Evolutionary conservation across 2,797 vertebrate species (phyloP).

Genomic region (Mus spretus): DNA sequence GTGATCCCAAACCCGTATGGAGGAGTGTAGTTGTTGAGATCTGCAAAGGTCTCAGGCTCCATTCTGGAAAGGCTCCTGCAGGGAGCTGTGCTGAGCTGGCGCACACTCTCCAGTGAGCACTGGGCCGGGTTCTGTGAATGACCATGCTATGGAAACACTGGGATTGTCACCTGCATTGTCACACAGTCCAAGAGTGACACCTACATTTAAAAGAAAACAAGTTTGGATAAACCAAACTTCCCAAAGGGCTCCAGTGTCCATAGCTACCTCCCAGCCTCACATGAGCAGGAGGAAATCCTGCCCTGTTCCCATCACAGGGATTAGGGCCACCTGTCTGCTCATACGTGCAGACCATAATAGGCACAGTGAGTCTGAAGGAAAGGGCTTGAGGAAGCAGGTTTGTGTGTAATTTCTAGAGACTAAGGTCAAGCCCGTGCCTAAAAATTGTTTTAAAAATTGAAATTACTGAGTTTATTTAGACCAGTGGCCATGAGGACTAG

Average conservation of each 20-base stretch:
- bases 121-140: not conserved
- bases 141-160: not conserved
- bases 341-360: not conserved
- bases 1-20: not conserved
- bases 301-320: not conserved
- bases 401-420: not conserved
- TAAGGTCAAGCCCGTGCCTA: not conserved
- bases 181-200: conserved; percentile 4
- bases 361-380: not conserved
- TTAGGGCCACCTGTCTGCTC: not conserved
- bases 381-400: not conserved
- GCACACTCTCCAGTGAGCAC: not conserved
- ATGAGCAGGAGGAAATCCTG: not conserved
- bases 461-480: not conserved
- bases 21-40: not conserved
- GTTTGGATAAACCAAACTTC: conserved; percentile 8
- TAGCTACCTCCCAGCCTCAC: not conserved
- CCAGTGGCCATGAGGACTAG: not conserved
- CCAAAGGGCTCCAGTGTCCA: not conserved
- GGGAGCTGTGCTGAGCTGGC: too few species aligned
- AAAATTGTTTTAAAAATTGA: conserved; percentile 49
- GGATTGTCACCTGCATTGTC: not conserved
- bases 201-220: conserved; percentile 11
- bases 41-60: conserved; percentile 8
- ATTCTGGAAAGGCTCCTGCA: not conserved